These are phyloP conservation scores for Pampus argenteus DNA, from an alignment of 2,797 vertebrate species.

Conservation along the genomic window DNA sequence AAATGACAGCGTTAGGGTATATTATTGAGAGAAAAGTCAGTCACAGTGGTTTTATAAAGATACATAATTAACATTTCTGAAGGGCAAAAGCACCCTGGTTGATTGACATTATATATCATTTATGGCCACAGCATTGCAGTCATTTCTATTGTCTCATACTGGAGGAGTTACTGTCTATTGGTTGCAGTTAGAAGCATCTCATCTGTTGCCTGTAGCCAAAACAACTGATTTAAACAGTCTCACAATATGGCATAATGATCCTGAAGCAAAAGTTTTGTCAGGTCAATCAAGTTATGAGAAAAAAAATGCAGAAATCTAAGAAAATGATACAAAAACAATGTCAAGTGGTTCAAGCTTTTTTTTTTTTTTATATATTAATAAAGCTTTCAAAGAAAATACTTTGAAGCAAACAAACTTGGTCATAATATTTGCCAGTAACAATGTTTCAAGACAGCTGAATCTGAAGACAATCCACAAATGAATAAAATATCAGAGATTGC, in stretches of 20 bases:
- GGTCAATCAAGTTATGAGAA: not conserved
- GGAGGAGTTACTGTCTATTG: not conserved
- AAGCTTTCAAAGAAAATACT: not conserved
- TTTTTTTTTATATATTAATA: not conserved
- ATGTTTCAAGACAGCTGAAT: conserved; percentile 12
- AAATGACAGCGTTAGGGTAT: not conserved
- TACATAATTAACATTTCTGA: conserved; percentile 6
- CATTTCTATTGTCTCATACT: conserved; percentile 13
- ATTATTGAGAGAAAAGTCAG: not conserved
- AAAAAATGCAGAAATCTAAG: not conserved
- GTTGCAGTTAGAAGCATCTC: conserved; percentile 4
- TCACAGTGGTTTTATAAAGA: conserved; percentile 28
- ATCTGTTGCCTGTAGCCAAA: conserved; percentile 37
- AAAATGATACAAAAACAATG: not conserved
- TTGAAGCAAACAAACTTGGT: not conserved
- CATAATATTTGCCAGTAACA: conserved; percentile 1
- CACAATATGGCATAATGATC: not conserved
- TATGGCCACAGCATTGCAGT: conserved; percentile 13
- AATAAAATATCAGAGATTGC: not conserved
- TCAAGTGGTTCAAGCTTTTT: not conserved
- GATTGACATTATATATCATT: conserved; percentile 40
- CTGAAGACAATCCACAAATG: not conserved
- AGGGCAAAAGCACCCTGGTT: conserved; percentile 19
- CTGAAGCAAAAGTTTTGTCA: not conserved
- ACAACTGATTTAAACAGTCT: conserved; percentile 22